phyloP scores from a whole-genome alignment of 2,797 vertebrate genomes.

The Alexandromys oeconomus region DNA sequence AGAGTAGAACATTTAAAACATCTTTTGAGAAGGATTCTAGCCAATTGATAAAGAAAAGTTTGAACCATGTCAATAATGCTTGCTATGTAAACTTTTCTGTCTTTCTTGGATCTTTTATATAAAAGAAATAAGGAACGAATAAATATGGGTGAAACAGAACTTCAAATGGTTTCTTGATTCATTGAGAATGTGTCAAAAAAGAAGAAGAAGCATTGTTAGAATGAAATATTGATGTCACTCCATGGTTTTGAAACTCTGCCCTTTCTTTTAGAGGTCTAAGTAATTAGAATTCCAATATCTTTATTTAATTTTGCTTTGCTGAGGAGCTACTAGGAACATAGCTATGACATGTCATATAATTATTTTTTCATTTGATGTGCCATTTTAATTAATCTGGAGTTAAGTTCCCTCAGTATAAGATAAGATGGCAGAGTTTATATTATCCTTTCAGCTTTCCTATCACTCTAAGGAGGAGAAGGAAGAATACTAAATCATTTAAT shows the following conservation, averaged over 20 bases:
- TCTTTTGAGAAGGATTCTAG: background rate
- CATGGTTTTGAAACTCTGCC: slow-evolving; percentile 28
- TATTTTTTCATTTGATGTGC: slow-evolving; percentile 63
- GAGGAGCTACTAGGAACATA: slow-evolving; percentile 1
- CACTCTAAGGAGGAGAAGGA: background rate
- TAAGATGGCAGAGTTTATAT: slow-evolving; percentile 18
- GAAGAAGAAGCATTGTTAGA: slow-evolving; percentile 34
- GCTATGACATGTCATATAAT: slow-evolving; percentile 66
- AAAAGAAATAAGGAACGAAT: slow-evolving; percentile 14
- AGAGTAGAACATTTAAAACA: background rate
- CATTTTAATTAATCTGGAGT: slow-evolving; percentile 76
- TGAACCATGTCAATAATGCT: background rate
- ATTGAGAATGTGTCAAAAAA: slow-evolving; percentile 43
- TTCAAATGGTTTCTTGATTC: background rate
- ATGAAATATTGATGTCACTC: slow-evolving; percentile 44
- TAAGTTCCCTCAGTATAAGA: slow-evolving; percentile 52
- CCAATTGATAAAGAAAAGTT: background rate
- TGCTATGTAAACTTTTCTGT: background rate
- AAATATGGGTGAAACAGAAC: background rate
- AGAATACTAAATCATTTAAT: slow-evolving; percentile 54
- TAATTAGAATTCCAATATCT: slow-evolving; percentile 57
- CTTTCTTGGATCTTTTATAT: background rate
- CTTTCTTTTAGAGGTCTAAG: slow-evolving; percentile 47
- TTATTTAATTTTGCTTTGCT: slow-evolving; percentile 66
- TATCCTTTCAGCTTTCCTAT: slow-evolving; percentile 8